A percentile compares a stretch with the other conserved stretches of the same genome.
Evolutionary conservation across 2,797 vertebrate genomes (phyloP).

Genomic region (Sternarchorhynchus goeldii): DNA sequence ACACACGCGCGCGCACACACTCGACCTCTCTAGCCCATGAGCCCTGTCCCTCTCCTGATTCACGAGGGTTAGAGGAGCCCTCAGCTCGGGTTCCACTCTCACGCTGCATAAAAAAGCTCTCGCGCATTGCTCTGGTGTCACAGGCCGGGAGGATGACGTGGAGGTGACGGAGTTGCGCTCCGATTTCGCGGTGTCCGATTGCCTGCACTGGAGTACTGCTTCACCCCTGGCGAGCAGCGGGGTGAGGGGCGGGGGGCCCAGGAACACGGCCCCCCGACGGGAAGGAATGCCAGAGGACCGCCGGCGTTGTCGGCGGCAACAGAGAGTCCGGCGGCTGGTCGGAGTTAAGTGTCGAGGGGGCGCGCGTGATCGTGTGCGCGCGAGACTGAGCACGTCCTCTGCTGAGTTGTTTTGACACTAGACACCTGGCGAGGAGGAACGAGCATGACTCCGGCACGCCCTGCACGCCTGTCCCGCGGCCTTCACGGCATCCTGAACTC

Average conservation of each 20-base stretch:
- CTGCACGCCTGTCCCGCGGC: slow-evolving; percentile 5
- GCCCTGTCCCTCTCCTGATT: slow-evolving; percentile 62
- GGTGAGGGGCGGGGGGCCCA: slow-evolving; percentile 56
- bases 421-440: slow-evolving; percentile 69
- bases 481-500: slow-evolving; percentile 9
- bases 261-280: slow-evolving; percentile 71
- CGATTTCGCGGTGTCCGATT: slow-evolving; percentile 74
- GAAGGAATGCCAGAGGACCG: slow-evolving; percentile 73
- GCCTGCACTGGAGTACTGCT: slow-evolving; percentile 70
- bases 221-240: slow-evolving; percentile 46
- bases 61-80: slow-evolving; percentile 66
- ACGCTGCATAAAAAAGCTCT: slow-evolving; percentile 77
- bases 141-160: slow-evolving; percentile 78
- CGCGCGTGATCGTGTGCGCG: slow-evolving; percentile 54
- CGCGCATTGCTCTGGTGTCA: slow-evolving; percentile 82
- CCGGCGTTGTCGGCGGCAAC: slow-evolving; percentile 72
- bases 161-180: slow-evolving; percentile 67
- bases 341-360: slow-evolving; percentile 62
- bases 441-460: slow-evolving; percentile 13
- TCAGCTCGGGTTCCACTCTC: slow-evolving; percentile 75
- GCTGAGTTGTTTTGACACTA: slow-evolving; percentile 77
- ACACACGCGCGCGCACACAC: slow-evolving; percentile 52
- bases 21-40: slow-evolving; percentile 51
- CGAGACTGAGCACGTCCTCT: slow-evolving; percentile 59
- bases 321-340: slow-evolving; percentile 61